These are phyloP conservation scores for Drosophila serrata DNA, from an alignment of 1,140 invertebrate species.

Conservation along the genomic window DNA sequence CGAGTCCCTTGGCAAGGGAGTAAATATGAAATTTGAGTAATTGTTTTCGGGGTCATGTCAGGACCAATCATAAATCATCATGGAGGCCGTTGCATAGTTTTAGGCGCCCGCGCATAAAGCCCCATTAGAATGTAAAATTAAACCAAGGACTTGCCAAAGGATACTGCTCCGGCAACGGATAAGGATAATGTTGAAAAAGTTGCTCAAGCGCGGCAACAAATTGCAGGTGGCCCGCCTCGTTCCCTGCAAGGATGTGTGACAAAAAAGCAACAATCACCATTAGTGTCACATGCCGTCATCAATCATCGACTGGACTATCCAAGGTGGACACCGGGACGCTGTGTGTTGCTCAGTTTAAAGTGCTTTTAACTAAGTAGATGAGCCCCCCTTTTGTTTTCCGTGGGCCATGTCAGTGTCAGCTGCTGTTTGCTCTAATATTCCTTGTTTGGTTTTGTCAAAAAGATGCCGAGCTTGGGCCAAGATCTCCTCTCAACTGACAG, in stretches of 20 bases:
- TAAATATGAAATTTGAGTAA: constrained; percentile 82
- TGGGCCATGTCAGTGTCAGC: constrained; percentile 69
- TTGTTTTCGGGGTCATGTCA: constrained; percentile 72
- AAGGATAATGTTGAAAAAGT: constrained; percentile 20
- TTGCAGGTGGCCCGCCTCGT: constrained; percentile 39
- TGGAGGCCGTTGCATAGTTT: constrained; percentile 69
- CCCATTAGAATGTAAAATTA: constrained; percentile 81
- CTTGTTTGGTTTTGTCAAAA: constrained; percentile 62
- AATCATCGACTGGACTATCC: constrained; percentile 72
- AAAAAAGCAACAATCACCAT: constrained; percentile 84
- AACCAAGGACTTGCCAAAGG: constrained; percentile 39
- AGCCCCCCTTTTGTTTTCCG: constrained; percentile 36
- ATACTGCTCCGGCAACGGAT: constrained; percentile 10
- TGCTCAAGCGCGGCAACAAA: constrained; percentile 52
- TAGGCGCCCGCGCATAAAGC: constrained; percentile 65
- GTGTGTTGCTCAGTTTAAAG: constrained; percentile 67
- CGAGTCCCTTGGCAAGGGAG: constrained; percentile 33
- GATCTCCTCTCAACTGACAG: constrained; percentile 43
- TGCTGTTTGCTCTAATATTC: constrained; percentile 78
- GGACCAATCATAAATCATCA: constrained; percentile 79
- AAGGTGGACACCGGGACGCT: constrained; percentile 54
- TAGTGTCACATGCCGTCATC: constrained; percentile 81
- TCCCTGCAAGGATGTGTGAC: constrained; percentile 58
- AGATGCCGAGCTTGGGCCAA: neutral
- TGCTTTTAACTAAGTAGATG: constrained; percentile 76